phyloP scores from a whole-genome alignment of 2,888 invertebrate genomes.

The Athalia cordata region DNA sequence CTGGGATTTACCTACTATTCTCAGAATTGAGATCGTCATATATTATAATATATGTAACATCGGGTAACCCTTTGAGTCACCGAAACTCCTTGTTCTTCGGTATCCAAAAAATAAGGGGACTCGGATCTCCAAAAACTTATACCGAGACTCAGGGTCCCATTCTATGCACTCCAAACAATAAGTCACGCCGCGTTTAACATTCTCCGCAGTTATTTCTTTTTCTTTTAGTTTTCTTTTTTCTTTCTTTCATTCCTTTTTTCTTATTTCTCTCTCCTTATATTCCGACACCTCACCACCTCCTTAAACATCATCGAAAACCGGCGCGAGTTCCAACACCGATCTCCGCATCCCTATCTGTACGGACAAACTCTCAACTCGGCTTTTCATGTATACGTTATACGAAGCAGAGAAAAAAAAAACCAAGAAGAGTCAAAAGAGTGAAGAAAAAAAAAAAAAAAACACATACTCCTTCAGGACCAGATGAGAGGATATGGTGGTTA shows the following conservation, averaged over 20 bases:
- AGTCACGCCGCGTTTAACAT: constrained; percentile 70
- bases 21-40: constrained; percentile 59
- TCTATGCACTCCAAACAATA: constrained; percentile 55
- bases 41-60: too few relatives aligned
- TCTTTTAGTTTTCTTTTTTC: constrained; percentile 59
- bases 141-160: too few relatives aligned
- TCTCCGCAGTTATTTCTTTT: constrained; percentile 64
- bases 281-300: constrained; percentile 36
- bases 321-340: neutral
- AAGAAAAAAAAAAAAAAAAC: too few relatives aligned
- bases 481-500: constrained; percentile 49
- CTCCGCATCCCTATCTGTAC: constrained; percentile 29
- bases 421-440: too few relatives aligned
- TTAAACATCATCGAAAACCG: constrained; percentile 43
- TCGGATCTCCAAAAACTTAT: too few relatives aligned
- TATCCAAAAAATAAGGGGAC: too few relatives aligned
- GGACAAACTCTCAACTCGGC: neutral
- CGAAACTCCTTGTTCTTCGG: constrained; percentile 60
- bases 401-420: too few relatives aligned
- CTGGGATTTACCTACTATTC: constrained; percentile 47
- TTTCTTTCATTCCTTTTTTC: neutral
- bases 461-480: too few relatives aligned
- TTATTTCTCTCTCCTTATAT: neutral
- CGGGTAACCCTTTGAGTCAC: constrained; percentile 56
- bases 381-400: too few relatives aligned